Evolutionary conservation across 1,140 invertebrate genomes (phyloP).

Genomic region (Rhizoglyphus robini): DNA sequence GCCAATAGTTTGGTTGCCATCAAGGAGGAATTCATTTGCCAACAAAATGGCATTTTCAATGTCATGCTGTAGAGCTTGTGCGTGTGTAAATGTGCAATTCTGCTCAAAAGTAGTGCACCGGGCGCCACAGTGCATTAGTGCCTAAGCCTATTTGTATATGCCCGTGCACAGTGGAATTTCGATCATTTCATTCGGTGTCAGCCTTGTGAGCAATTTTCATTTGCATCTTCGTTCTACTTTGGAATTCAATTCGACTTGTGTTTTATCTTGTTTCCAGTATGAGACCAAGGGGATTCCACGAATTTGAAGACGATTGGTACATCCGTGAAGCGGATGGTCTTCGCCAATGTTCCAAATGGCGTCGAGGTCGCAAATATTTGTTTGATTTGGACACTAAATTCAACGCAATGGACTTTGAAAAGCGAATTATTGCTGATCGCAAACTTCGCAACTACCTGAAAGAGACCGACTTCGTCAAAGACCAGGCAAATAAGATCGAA

Average conservation of each 20-base stretch:
- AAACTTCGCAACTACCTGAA: slow-evolving; percentile 9
- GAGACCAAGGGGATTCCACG: background rate
- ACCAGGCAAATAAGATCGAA: background rate
- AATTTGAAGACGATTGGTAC: slow-evolving; percentile 9
- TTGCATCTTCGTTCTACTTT: background rate
- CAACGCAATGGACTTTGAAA: slow-evolving; percentile 16
- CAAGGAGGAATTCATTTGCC: too few species aligned
- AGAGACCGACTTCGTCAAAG: background rate
- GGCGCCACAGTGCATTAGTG: too few species aligned
- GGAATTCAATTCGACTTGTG: background rate
- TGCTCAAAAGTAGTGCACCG: too few species aligned
- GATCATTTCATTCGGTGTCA: background rate
- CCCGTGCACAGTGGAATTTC: too few species aligned
- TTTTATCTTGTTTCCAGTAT: background rate
- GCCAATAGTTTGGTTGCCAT: too few species aligned
- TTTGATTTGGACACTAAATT: background rate
- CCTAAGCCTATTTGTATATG: background rate
- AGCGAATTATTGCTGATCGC: background rate
- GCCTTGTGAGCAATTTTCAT: background rate
- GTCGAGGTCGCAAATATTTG: slow-evolving; percentile 3
- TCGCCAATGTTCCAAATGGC: slow-evolving; percentile 3
- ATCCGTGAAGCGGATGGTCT: slow-evolving; percentile 13
- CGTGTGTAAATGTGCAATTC: too few species aligned
- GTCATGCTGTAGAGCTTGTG: too few species aligned
- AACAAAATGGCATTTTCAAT: too few species aligned